A percentile compares a stretch with the other conserved stretches of the same genome.
phyloP scores from a whole-genome alignment of 2,888 invertebrate genomes.

The Hyles lineata region DNA sequence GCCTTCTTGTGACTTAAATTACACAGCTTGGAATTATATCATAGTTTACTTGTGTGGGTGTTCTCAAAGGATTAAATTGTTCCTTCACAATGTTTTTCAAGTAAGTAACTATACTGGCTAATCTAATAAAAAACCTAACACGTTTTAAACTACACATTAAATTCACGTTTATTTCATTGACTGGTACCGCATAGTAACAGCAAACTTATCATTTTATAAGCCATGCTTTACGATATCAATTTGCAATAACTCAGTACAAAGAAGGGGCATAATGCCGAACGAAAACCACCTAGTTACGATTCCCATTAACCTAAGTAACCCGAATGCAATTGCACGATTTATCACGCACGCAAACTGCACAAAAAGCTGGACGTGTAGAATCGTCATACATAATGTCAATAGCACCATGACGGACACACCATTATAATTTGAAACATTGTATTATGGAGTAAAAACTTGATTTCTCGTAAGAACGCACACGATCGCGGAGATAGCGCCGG shows the following conservation, averaged over 20 bases:
- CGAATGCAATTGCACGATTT: not conserved
- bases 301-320: not conserved
- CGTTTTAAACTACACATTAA: too few species aligned
- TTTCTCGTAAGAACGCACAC: constrained; percentile 10
- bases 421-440: constrained; percentile 11
- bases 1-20: constrained; percentile 31
- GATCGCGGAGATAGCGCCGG: constrained; percentile 4
- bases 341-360: too few species aligned
- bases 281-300: not conserved
- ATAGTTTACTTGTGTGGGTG: not conserved
- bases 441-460: constrained; percentile 17
- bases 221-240: not conserved
- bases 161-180: too few species aligned
- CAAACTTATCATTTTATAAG: not conserved
- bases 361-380: not conserved
- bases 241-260: not conserved
- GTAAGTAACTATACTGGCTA: too few species aligned
- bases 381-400: constrained; percentile 12
- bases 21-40: constrained; percentile 1
- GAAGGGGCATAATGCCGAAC: not conserved
- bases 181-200: too few species aligned
- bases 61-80: not conserved
- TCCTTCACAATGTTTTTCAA: too few species aligned
- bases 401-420: constrained; percentile 18
- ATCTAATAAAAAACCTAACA: too few species aligned